A percentile compares a stretch with the other conserved stretches of the same genome.
Conservation (phyloP, 2,113 vertebrate genomes). For the Calyptomena viridis region DNA sequence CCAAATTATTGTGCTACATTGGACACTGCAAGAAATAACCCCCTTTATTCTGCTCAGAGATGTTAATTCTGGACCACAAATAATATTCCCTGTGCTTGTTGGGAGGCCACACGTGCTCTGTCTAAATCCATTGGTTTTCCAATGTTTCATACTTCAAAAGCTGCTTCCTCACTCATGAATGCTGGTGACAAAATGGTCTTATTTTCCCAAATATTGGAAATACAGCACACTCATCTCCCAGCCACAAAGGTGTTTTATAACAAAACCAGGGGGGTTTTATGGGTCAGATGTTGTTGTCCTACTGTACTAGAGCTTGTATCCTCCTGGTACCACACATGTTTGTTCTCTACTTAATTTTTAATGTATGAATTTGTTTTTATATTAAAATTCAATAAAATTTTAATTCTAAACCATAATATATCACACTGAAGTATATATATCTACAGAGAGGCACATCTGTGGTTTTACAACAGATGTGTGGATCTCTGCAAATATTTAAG, state of each 20-base stretch:
- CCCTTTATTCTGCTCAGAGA: background rate
- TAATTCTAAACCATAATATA: slow-evolving; percentile 70
- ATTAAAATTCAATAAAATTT: slow-evolving; percentile 74
- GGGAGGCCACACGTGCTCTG: background rate
- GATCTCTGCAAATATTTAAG: slow-evolving; percentile 30
- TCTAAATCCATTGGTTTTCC: background rate
- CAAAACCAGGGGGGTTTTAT: slow-evolving; percentile 56
- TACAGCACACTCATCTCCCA: background rate
- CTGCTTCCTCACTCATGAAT: background rate
- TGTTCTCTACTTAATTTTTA: slow-evolving; percentile 72
- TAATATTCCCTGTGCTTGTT: background rate
- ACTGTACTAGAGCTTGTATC: slow-evolving; percentile 39
- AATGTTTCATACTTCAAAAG: background rate
- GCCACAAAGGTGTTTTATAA: slow-evolving; percentile 55
- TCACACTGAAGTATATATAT: slow-evolving; percentile 60
- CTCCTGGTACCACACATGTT: slow-evolving; percentile 61
- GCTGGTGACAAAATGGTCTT: background rate
- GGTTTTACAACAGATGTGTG: slow-evolving; percentile 63
- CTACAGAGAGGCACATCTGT: slow-evolving; percentile 59
- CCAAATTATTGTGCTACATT: fast-evolving
- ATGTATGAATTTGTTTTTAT: slow-evolving; percentile 72
- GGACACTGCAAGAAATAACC: background rate
- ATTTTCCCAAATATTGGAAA: slow-evolving; percentile 6
- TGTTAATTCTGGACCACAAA: background rate
- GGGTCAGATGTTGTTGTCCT: slow-evolving; percentile 71